phyloP scores from a whole-genome alignment of 37 sponge, comb jelly and placozoan genomes.

The Amphimedon queenslandica region DNA sequence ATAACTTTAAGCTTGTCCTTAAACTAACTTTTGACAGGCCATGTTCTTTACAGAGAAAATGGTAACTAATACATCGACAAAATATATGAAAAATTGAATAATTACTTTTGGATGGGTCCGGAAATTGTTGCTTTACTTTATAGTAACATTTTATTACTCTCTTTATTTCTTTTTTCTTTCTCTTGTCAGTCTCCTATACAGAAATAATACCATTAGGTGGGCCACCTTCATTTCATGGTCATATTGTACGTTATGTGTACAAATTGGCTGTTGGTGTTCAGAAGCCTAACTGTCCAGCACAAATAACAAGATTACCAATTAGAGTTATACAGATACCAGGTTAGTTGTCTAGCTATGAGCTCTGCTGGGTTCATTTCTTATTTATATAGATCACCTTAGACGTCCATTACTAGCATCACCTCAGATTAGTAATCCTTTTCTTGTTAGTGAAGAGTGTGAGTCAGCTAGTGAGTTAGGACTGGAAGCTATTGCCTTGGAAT shows the following conservation, averaged over 20 bases:
- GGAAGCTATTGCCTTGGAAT: constrained; percentile 49
- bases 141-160: too few species aligned
- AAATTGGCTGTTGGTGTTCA: constrained; percentile 87
- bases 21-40: too few species aligned
- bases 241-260: constrained; percentile 79
- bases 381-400: not conserved
- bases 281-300: constrained; percentile 42
- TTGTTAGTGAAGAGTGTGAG: constrained; percentile 29
- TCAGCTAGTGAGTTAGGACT: constrained; percentile 48
- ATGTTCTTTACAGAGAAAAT: too few species aligned
- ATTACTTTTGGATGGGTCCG: too few species aligned
- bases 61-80: too few species aligned
- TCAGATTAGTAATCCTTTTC: constrained; percentile 45
- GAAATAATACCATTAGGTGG: constrained; percentile 70
- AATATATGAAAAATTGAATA: too few species aligned
- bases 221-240: constrained; percentile 84
- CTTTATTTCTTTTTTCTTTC: too few species aligned
- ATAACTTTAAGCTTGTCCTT: too few species aligned
- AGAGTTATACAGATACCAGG: constrained; percentile 74
- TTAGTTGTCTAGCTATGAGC: too few species aligned
- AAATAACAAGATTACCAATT: constrained; percentile 68
- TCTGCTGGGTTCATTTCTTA: not conserved
- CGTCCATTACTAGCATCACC: constrained; percentile 14
- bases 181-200: constrained; percentile 52
- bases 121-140: too few species aligned